phyloP scores from a whole-genome alignment of 64 coral and sea anemone genomes.

The Pocillopora damicornis region DNA sequence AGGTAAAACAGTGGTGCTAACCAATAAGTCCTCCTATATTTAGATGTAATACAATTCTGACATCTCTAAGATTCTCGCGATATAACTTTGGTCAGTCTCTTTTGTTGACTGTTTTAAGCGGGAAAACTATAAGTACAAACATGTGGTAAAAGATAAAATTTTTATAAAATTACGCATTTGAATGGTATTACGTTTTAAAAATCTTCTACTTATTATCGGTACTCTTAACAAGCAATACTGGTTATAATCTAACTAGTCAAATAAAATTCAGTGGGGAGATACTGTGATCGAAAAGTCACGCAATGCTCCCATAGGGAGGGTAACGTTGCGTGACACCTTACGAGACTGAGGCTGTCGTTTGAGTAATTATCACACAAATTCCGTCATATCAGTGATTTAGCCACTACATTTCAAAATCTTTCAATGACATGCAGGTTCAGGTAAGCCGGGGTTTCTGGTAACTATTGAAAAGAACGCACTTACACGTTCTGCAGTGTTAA shows the following conservation, averaged over 20 bases:
- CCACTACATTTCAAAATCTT: not conserved
- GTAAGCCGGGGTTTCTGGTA: not conserved
- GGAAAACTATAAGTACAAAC: constrained; percentile 32
- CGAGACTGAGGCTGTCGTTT: constrained; percentile 4
- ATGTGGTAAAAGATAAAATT: constrained; percentile 28
- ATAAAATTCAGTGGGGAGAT: constrained; percentile 34
- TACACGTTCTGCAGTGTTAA: constrained; percentile 17
- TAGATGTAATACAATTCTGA: too few species aligned
- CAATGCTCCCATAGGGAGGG: not conserved
- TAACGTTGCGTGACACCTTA: not conserved
- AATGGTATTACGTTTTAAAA: constrained; percentile 35
- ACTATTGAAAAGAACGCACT: constrained; percentile 5
- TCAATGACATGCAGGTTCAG: constrained; percentile 13
- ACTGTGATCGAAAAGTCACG: not conserved
- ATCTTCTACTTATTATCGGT: constrained; percentile 6
- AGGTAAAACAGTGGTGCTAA: not conserved
- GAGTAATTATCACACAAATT: not conserved
- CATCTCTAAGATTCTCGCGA: not conserved
- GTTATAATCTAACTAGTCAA: constrained; percentile 46
- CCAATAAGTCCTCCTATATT: too few species aligned
- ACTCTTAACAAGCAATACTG: constrained; percentile 31
- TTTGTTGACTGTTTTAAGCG: constrained; percentile 23
- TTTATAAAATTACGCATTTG: constrained; percentile 40
- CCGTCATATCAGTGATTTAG: constrained; percentile 1
- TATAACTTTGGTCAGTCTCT: not conserved